Conservation (phyloP, 2,113 vertebrate genomes). For the Gallinago undulata region DNA sequence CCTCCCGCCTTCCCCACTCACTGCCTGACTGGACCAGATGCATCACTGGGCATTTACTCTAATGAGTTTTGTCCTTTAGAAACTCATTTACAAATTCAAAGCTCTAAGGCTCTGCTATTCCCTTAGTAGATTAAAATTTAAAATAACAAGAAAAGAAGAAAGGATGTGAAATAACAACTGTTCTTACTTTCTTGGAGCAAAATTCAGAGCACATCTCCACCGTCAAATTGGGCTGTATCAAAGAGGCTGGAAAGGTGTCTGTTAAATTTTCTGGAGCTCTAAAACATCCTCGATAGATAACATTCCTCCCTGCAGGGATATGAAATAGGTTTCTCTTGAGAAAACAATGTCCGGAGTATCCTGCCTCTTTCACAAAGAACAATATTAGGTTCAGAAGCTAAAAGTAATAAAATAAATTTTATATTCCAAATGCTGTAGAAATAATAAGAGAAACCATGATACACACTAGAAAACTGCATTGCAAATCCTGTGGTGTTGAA, state of each 20-base stretch:
- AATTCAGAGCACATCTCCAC: constrained; percentile 88
- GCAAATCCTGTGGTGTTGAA: neutral
- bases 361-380: neutral
- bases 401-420: neutral
- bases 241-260: constrained; percentile 78
- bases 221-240: constrained; percentile 82
- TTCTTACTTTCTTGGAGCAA: constrained; percentile 92
- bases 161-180: neutral
- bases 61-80: constrained; percentile 14
- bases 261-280: constrained; percentile 79
- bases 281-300: constrained; percentile 90
- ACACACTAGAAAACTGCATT: neutral
- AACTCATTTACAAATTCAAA: constrained; percentile 43
- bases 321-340: constrained; percentile 57
- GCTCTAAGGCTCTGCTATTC: neutral
- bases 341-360: neutral
- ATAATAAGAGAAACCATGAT: neutral
- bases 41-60: constrained; percentile 14
- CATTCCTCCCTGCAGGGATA: constrained; percentile 81
- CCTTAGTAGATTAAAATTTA: neutral
- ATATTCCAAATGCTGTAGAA: neutral
- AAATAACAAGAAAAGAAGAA: constrained; percentile 11
- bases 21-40: neutral
- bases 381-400: neutral
- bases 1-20: neutral